Evolutionary conservation across 2,113 vertebrate genomes (phyloP).

Genomic region (Myodes glareolus): DNA sequence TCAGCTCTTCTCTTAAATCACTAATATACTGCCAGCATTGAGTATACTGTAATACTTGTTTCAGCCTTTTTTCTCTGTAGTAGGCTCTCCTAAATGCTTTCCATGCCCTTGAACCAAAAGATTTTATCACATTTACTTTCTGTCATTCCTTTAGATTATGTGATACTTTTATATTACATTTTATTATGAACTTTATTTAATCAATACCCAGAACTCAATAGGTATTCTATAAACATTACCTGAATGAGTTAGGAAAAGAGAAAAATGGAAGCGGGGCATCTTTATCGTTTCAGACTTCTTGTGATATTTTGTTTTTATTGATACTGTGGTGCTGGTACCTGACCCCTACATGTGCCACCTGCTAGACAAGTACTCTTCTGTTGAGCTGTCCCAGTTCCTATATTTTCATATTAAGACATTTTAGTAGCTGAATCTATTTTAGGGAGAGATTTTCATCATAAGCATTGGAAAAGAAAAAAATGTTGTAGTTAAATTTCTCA

Average conservation of each 20-base stretch:
- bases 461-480: conserved; percentile 45
- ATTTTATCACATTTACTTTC: not conserved
- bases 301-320: not conserved
- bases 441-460: conserved; percentile 41
- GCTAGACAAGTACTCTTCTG: not conserved
- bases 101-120: not conserved
- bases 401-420: conserved; percentile 54
- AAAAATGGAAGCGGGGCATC: not conserved
- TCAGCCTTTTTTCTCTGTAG: not conserved
- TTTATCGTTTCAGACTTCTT: not conserved
- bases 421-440: conserved; percentile 44
- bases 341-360: not conserved
- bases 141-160: not conserved
- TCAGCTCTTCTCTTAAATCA: no score
- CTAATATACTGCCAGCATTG: not conserved
- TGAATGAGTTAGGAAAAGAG: conserved; percentile 44
- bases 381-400: not conserved
- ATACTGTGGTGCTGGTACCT: not conserved
- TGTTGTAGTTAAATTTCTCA: conserved; percentile 56
- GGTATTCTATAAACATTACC: conserved; percentile 3
- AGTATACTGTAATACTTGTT: no score
- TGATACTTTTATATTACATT: conserved; percentile 12
- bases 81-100: not conserved
- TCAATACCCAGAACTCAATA: not conserved
- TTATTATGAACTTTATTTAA: conserved; percentile 18